These are phyloP conservation scores for Toxostoma redivivum DNA, from an alignment of 2,113 vertebrate species.

Conservation along the genomic window DNA sequence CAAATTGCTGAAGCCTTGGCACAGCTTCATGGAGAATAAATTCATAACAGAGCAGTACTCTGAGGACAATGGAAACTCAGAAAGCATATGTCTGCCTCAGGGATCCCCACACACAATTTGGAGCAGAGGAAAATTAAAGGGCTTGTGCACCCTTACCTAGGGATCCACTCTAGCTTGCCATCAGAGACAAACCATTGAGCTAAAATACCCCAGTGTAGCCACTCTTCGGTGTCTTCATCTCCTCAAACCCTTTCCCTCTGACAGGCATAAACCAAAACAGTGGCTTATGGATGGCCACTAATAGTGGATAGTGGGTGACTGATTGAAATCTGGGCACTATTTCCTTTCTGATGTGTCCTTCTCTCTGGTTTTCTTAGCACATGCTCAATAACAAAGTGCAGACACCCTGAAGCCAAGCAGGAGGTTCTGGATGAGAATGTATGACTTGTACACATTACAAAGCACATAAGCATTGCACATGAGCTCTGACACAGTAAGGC, in stretches of 20 bases:
- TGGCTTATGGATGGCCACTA: background rate
- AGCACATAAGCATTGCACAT: fast-evolving
- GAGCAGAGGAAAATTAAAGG: background rate
- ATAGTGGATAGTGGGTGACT: background rate
- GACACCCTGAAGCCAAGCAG: background rate
- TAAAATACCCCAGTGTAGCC: fast-evolving
- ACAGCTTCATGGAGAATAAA: background rate
- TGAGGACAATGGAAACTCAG: background rate
- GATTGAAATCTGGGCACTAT: background rate
- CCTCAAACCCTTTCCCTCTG: background rate
- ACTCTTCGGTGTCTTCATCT: background rate
- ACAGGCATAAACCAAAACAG: background rate
- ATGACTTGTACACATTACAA: background rate
- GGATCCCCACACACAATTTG: background rate
- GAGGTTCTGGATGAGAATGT: background rate
- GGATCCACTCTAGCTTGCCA: background rate
- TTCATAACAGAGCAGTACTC: background rate
- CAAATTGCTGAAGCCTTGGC: background rate
- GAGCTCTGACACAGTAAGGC: background rate
- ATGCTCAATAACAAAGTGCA: background rate
- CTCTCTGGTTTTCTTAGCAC: background rate
- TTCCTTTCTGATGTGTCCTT: background rate
- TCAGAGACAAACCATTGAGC: background rate
- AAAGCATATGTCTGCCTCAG: background rate
- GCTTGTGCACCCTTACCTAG: background rate